Conservation (phyloP, 1,140 invertebrate genomes). For the Gryllus bimaculatus region DNA sequence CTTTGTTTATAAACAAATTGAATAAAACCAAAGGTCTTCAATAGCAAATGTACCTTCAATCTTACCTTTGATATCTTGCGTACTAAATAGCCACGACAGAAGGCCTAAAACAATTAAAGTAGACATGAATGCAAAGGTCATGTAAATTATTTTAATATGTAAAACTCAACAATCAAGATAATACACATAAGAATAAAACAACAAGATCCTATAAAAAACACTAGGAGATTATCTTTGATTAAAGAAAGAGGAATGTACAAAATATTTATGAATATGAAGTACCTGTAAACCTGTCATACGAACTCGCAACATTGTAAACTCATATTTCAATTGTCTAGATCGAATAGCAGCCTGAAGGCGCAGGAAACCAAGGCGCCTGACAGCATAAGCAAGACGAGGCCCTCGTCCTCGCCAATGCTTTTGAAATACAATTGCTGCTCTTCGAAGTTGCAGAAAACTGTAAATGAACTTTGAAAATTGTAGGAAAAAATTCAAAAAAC, state of each 20-base stretch:
- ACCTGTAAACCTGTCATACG: constrained; percentile 55
- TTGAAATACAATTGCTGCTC: constrained; percentile 66
- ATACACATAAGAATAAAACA: background rate
- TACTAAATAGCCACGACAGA: constrained; percentile 81
- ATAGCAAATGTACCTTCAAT: constrained; percentile 59
- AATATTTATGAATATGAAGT: background rate
- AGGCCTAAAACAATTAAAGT: constrained; percentile 44
- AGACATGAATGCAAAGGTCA: background rate
- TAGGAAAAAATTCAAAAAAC: background rate
- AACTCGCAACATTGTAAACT: constrained; percentile 60
- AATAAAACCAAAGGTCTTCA: too few species aligned
- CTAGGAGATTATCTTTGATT: too few species aligned
- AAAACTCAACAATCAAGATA: background rate
- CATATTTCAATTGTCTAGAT: constrained; percentile 61
- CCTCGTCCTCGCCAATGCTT: constrained; percentile 67
- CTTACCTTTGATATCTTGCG: constrained; percentile 76
- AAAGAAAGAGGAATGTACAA: background rate
- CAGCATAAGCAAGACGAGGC: constrained; percentile 55
- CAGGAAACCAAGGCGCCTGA: constrained; percentile 66
- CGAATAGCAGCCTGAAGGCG: constrained; percentile 77
- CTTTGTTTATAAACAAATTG: too few species aligned
- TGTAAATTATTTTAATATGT: background rate
- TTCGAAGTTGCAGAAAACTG: constrained; percentile 52
- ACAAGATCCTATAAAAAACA: background rate
- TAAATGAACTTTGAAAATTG: background rate